Evolutionary conservation across 2,888 invertebrate genomes (phyloP).

Genomic region (Tridacna crocea): DNA sequence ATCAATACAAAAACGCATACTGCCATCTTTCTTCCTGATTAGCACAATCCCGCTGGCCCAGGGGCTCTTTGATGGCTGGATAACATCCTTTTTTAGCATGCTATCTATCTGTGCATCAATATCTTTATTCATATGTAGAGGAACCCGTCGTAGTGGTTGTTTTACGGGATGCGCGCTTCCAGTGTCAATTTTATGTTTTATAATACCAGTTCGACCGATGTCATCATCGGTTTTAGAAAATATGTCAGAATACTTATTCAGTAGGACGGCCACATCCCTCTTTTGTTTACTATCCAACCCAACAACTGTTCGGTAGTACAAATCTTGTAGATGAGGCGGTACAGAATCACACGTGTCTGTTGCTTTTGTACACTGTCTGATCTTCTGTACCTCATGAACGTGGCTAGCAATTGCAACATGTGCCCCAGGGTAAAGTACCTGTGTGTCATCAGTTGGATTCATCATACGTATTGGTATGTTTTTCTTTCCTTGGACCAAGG

Average conservation of each 20-base stretch:
- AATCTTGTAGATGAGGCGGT: too few relatives aligned
- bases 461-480: neutral
- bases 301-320: neutral
- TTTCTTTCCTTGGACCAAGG: too few relatives aligned
- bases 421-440: constrained; percentile 12
- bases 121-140: constrained; percentile 3
- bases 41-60: too few relatives aligned
- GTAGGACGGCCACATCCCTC: neutral
- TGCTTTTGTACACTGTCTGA: neutral
- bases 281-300: neutral
- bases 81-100: constrained; percentile 1
- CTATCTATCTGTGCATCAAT: constrained; percentile 12
- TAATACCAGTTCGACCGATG: constrained; percentile 5
- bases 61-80: constrained; percentile 12
- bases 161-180: neutral
- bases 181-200: constrained; percentile 9
- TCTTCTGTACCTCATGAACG: neutral
- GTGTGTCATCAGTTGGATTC: constrained; percentile 1
- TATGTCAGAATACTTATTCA: constrained; percentile 4
- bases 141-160: constrained; percentile 1
- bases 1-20: neutral
- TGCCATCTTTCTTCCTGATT: neutral
- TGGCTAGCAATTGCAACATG: neutral
- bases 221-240: neutral
- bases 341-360: too few relatives aligned